Percentiles rank a stretch among this genome's conserved stretches.
These are phyloP conservation scores for Chiroxiphia lanceolata DNA, from an alignment of 2,797 vertebrate species.

Conservation along the genomic window DNA sequence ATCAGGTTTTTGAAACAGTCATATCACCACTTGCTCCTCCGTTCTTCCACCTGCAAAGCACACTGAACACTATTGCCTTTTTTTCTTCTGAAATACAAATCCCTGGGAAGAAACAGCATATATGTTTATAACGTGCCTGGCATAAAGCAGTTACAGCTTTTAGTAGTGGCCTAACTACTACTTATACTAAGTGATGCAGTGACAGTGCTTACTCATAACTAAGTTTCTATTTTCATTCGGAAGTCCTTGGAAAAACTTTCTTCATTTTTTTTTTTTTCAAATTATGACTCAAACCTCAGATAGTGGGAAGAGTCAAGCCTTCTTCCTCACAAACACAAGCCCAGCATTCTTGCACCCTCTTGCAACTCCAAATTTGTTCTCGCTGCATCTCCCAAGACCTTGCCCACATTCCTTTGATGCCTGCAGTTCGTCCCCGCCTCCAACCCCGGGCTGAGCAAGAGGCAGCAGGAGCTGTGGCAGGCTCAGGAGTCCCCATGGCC, in stretches of 20 bases:
- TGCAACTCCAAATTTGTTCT: background rate
- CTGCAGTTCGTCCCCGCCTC: background rate
- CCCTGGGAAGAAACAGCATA: background rate
- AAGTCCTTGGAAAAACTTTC: background rate
- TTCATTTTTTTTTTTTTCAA: background rate
- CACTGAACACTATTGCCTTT: background rate
- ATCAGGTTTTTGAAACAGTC: background rate
- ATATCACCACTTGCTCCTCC: background rate
- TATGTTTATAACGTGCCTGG: background rate
- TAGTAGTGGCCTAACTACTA: background rate
- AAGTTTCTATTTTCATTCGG: slow-evolving; percentile 24
- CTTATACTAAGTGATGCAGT: background rate
- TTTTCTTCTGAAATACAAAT: background rate
- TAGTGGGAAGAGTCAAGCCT: background rate
- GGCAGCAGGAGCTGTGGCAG: background rate
- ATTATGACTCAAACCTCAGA: background rate
- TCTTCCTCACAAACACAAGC: background rate
- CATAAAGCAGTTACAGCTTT: background rate
- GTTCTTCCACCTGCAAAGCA: background rate
- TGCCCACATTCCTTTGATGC: background rate
- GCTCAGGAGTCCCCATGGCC: background rate
- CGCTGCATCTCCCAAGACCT: background rate
- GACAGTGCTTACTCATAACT: slow-evolving; percentile 6
- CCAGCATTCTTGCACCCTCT: background rate
- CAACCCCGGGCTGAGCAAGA: background rate